Evolutionary conservation across 2,113 vertebrate genomes (phyloP).

Genomic region (Origma solitaria): DNA sequence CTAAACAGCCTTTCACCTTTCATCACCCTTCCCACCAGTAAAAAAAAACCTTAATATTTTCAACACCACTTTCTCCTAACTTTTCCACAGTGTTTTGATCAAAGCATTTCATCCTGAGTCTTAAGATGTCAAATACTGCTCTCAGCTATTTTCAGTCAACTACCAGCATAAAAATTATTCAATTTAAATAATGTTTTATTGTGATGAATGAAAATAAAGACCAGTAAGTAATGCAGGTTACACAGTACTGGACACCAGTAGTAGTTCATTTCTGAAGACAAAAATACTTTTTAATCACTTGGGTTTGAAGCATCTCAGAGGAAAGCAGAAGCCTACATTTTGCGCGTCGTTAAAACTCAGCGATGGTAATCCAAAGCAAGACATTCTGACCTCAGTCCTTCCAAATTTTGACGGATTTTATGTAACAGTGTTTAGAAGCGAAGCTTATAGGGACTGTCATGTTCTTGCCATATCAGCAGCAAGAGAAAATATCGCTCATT

Average conservation of each 20-base stretch:
- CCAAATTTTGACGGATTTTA: background rate
- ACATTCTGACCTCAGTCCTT: background rate
- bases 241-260: background rate
- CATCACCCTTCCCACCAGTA: background rate
- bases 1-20: background rate
- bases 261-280: background rate
- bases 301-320: background rate
- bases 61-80: background rate
- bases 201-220: background rate
- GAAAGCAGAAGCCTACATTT: background rate
- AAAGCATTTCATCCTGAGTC: background rate
- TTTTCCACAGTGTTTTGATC: background rate
- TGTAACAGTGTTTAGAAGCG: background rate
- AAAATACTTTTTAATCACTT: background rate
- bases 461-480: background rate
- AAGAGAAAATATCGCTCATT: background rate
- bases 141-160: background rate
- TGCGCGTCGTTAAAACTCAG: fast-evolving
- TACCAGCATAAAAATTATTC: background rate
- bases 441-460: background rate
- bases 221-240: background rate
- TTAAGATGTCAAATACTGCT: background rate
- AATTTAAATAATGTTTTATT: background rate
- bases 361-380: background rate
- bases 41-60: background rate